Evolutionary conservation across 2,888 invertebrate species (phyloP).

Genomic region (Epinotia nisella): DNA sequence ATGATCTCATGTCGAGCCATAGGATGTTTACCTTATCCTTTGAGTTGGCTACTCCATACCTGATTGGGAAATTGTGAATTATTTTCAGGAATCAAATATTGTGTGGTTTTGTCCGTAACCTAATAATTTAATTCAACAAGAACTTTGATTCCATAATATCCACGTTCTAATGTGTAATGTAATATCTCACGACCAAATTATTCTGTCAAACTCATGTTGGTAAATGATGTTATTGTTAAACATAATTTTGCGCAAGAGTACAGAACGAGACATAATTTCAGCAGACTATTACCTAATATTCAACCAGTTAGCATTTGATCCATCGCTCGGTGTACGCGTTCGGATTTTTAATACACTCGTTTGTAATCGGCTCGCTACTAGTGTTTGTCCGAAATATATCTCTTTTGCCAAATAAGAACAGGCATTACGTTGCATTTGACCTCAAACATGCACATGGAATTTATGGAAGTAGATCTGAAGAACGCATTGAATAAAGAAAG

Average conservation of each 20-base stretch:
- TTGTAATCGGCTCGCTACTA: constrained; percentile 43
- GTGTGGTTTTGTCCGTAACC: neutral
- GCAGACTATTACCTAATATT: constrained; percentile 38
- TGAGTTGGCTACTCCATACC: neutral
- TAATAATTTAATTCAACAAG: neutral
- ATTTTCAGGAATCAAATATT: too few relatives aligned
- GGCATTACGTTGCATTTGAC: constrained; percentile 36
- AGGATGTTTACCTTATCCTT: neutral
- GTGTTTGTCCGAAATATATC: constrained; percentile 32
- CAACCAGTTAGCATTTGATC: constrained; percentile 39
- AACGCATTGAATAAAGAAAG: too few relatives aligned
- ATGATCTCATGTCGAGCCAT: too few relatives aligned
- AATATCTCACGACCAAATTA: constrained; percentile 2
- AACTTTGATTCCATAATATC: neutral
- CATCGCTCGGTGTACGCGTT: constrained; percentile 30
- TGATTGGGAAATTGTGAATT: neutral
- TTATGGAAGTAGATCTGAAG: constrained; percentile 16
- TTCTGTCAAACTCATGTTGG: neutral
- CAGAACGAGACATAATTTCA: constrained; percentile 24
- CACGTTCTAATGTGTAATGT: neutral
- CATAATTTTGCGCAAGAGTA: constrained; percentile 22
- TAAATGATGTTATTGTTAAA: constrained; percentile 20
- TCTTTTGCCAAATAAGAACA: constrained; percentile 40
- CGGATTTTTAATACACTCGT: constrained; percentile 39
- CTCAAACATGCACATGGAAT: constrained; percentile 33